A percentile compares a stretch with the other conserved stretches of the same genome.
Conservation (phyloP, 2,797 vertebrate genomes). For the Neostethus bicornis region DNA sequence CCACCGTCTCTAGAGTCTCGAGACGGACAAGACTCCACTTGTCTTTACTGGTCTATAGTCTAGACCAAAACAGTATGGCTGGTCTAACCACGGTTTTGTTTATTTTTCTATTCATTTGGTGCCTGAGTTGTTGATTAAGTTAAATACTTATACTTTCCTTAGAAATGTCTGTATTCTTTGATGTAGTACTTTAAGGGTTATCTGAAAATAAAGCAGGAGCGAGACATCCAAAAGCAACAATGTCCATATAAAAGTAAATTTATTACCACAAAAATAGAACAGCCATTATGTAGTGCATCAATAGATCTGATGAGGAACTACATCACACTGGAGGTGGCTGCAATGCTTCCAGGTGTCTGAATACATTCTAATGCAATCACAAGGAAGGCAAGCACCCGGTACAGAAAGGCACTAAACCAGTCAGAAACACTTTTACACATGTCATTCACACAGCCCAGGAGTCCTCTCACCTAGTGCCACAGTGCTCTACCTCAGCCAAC, state of each 20-base stretch:
- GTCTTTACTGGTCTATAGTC: too few relatives aligned
- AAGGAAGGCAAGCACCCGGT: conserved; percentile 57
- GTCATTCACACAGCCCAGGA: conserved; percentile 44
- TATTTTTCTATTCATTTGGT: too few relatives aligned
- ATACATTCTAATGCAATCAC: conserved; percentile 64
- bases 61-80: too few relatives aligned
- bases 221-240: conserved; percentile 28
- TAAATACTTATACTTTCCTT: conserved; percentile 5
- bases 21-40: too few relatives aligned
- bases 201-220: conserved; percentile 3
- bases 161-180: conserved; percentile 9
- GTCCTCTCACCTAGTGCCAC: conserved; percentile 56
- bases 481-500: conserved; percentile 57
- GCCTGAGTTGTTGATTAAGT: neutral
- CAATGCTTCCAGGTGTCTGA: conserved; percentile 16
- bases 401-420: conserved; percentile 78
- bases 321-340: conserved; percentile 32
- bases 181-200: conserved; percentile 14
- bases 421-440: conserved; percentile 45
- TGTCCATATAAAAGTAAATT: conserved; percentile 78
- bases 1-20: too few relatives aligned
- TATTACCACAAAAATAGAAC: conserved; percentile 80
- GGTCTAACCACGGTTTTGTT: too few relatives aligned
- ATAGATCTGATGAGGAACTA: conserved; percentile 61
- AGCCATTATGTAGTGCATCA: conserved; percentile 78